Evolutionary conservation across 2,888 invertebrate species (phyloP), one percentile per base, ranked within the genome.

Genomic region (Protophormia terraenovae): DNA sequence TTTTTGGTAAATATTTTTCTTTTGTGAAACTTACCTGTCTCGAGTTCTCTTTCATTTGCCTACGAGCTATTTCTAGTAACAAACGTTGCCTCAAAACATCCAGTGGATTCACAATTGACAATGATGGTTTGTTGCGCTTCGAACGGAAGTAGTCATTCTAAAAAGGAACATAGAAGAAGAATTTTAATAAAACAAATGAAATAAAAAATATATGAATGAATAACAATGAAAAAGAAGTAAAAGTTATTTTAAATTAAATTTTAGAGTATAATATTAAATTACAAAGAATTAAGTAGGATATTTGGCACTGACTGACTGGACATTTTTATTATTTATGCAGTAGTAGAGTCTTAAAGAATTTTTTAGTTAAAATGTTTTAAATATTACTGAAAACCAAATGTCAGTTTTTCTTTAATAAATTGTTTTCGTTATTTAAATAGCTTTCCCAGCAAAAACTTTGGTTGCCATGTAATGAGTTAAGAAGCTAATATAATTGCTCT

Each of bases 51-150:
- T 95, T 94, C 93, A 96, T 96, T 93, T 96, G 96, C 92, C 97
- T 95, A 90, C 97, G 95, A 16, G 96, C 96, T 88, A 97, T 95
- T 93, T 97, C 97, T 88, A 97, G 93, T 87, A 97, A 92, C 64
- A 97, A 94, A 89, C 97, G 94, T 91, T 97, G 96, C 87, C 97
- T 95, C 58, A 97, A 94, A 67, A 97, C 97, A 92, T 97, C 97
- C 94, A 97, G 93, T 0, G 97, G 96, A 93, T 97, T 97, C 89
- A 96, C 96, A 93, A 97, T 97, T 87, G 97, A 97, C 88, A 97
- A 93, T 14, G 96, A 96, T 5, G 95, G 95, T 92, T 94, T 94
- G 93, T 94, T 94, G 90, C 95, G 94, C 91, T 95, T 95, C 88
- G 93, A 93, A 88, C 94, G 93, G 71, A 93, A 92, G 87, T 92